phyloP scores from a whole-genome alignment of 2,797 vertebrate species.

The Helarctos malayanus region DNA sequence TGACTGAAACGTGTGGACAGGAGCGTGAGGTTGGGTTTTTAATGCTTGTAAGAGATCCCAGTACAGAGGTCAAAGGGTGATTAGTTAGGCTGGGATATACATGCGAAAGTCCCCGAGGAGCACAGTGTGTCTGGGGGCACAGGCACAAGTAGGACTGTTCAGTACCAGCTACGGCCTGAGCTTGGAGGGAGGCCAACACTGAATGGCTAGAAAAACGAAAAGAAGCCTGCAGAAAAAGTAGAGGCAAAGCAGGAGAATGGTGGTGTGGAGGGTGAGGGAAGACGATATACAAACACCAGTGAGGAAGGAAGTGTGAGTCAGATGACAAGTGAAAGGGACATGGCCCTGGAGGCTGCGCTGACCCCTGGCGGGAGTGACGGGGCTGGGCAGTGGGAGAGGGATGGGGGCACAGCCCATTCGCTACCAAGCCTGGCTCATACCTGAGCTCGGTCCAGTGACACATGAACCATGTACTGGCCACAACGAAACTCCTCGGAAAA shows the following conservation, averaged over 20 bases:
- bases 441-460: neutral
- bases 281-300: neutral
- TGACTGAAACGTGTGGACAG: neutral
- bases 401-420: neutral
- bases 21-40: neutral
- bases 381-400: neutral
- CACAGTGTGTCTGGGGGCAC: neutral
- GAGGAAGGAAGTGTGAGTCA: neutral
- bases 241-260: neutral
- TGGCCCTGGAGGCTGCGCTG: neutral
- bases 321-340: neutral
- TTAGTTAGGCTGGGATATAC: neutral
- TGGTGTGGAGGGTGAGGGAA: neutral
- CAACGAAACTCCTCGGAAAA: slow-evolving; percentile 32
- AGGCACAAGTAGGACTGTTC: neutral
- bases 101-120: neutral
- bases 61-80: neutral
- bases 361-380: neutral
- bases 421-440: neutral
- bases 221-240: neutral
- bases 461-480: neutral
- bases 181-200: neutral
- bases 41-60: slow-evolving; percentile 17
- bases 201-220: neutral
- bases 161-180: neutral